Base-by-base conservation (phyloP, 2,888 invertebrate genomes). In the Aphidoletes aphidimyza region DNA sequence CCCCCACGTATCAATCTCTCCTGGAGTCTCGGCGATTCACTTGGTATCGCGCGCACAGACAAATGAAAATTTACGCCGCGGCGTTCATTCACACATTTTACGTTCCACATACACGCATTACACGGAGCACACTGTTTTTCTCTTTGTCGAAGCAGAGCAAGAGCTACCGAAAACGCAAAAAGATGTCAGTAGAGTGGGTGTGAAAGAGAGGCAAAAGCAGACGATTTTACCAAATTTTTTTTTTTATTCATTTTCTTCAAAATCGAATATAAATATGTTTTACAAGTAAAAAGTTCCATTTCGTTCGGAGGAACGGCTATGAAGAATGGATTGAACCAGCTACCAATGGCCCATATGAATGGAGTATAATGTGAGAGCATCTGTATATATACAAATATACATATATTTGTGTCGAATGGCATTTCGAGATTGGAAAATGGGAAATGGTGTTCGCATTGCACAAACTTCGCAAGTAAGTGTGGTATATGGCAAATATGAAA, bases 221-320 rank as follows among this genome's bases (percentile, higher is more conserved):
- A 69, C 69, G n/a, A 69, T 69, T 69, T 69, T 69, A 69, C 69
- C 69, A 19, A n/a, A 69, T 69, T 69, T 69, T 69, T 69, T 69
- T 69, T 69, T 54, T 30, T 30, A 69, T 69, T 69, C 34, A n/a
- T n/a, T n/a, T n/a, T n/a, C 69, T 69, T 69, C 34, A 69, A 69
- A n/a, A 69, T 69, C 69, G 69, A 69, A 69, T 54, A 69, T 69
- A 69, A 69, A 69, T 69, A 69, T 69, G 69, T 69, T 69, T 69
- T 69, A 69, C 30, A 30, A 30, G 69, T 69, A 69, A 69, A 69
- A 69, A 69, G 69, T 69, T 69, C 14, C 69, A 54, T 22, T n/a
- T n/a, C 69, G 34, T 30, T 1, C 69, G 30, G 30, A 34, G 0
- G 30, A 30, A 54, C 54, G 22, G 2, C 22, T 2, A 54, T 54